Evolutionary conservation across 2,113 vertebrate genomes (phyloP).

Genomic region (Erinaceus europaeus): DNA sequence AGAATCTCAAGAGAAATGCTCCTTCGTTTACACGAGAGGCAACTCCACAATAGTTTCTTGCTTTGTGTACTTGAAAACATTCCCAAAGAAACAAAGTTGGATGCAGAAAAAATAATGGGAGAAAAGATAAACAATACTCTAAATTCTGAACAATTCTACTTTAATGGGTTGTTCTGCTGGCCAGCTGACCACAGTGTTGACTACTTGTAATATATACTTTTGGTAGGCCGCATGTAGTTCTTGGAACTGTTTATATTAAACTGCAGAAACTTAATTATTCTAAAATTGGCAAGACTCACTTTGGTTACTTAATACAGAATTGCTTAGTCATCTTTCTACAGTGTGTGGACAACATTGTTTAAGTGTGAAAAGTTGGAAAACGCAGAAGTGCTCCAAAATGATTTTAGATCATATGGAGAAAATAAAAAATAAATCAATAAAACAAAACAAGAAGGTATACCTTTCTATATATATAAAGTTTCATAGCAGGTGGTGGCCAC

Average conservation of each 20-base stretch:
- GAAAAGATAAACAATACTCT: slow-evolving; percentile 80
- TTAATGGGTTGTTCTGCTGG: slow-evolving; percentile 79
- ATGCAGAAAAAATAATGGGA: slow-evolving; percentile 72
- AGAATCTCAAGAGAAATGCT: slow-evolving; percentile 68
- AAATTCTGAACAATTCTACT: slow-evolving; percentile 81
- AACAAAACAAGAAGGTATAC: slow-evolving; percentile 41
- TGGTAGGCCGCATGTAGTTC: slow-evolving; percentile 78
- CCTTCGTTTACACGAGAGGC: slow-evolving; percentile 68
- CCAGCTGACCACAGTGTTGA: slow-evolving; percentile 79
- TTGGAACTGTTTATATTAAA: slow-evolving; percentile 82
- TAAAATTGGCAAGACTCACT: slow-evolving; percentile 75
- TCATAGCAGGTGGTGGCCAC: slow-evolving; percentile 63
- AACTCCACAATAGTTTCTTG: slow-evolving; percentile 68
- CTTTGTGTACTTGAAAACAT: slow-evolving; percentile 79
- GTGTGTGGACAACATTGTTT: slow-evolving; percentile 62
- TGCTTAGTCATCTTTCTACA: slow-evolving; percentile 81
- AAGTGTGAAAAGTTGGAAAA: slow-evolving; percentile 59
- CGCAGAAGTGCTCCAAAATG: slow-evolving; percentile 8
- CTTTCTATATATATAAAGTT: neutral
- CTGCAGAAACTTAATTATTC: slow-evolving; percentile 80
- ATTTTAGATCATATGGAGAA: slow-evolving; percentile 49
- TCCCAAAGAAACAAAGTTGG: slow-evolving; percentile 80
- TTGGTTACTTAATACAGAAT: slow-evolving; percentile 76
- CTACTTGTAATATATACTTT: slow-evolving; percentile 81
- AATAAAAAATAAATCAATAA: too few species aligned